Evolutionary conservation across 2,113 vertebrate species (phyloP), one percentile per base, ranked within the genome.

Genomic region (Martes martes): DNA sequence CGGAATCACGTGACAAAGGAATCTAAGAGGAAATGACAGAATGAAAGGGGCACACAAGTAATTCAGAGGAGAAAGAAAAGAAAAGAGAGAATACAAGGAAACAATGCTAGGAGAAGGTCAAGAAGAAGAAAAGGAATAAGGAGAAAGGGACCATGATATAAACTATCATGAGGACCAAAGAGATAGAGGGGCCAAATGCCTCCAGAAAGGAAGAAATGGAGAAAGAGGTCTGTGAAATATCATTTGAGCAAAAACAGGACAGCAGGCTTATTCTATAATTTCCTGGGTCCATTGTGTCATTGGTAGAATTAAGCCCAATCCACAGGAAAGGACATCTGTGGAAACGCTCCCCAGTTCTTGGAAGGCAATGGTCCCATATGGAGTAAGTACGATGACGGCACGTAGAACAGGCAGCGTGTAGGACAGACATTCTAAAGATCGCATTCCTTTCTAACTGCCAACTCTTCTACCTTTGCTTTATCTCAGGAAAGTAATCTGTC

Each of bases 401-500:
- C 61, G 57, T 1, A 74, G 52, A 81, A 96, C 39, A 96, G 69
- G 45, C 52, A 69, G 74, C 33, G n/a, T 23, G 63, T 26, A 81
- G 71, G 39, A 33, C 31, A 63, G 1, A 42, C 50, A 78, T 6
- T 69, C 9, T 4, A 45, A 96, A 90, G 61, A 83, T 0, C 26
- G 1, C 18, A 4, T 63, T 36, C 33, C 39, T 90, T 90, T 59
- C 0, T 21, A n/a, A 87, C 57, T 63, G 80, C 86, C 94, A 91
- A 80, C 19, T 55, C 80, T 96, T 33, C 95, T 1, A 92, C 59
- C 63, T 96, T 95, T 76, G 33, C 47, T 95, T 94, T 86, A 94
- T 36, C 57, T 81, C 87, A 95, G 24, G 36, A 90, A 90, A 65
- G 16, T 7, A 78, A 82, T 87, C 81, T 83, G 63, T 74, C 47